phyloP scores from a whole-genome alignment of 2,113 vertebrate genomes.

The Emydura subglobosa region DNA sequence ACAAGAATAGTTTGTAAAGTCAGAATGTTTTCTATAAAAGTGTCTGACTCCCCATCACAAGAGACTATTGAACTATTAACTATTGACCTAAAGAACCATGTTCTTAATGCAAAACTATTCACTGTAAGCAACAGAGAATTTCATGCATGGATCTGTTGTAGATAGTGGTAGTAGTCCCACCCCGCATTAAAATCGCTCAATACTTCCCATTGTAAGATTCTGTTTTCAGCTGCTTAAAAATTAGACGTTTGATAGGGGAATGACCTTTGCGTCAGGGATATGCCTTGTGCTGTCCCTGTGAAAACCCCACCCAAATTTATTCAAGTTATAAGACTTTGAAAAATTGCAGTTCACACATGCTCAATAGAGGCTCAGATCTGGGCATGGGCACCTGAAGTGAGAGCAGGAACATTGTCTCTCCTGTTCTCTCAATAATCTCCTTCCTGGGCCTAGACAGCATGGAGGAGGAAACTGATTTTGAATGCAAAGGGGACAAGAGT shows the following conservation, averaged over 20 bases:
- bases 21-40: not conserved
- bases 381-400: too few species aligned
- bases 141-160: not conserved
- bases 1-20: not conserved
- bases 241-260: not conserved
- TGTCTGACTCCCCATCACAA: not conserved
- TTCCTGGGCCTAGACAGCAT: too few species aligned
- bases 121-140: not conserved
- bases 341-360: too few species aligned
- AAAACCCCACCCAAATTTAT: too few species aligned
- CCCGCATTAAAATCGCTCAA: not conserved
- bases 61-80: not conserved
- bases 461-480: too few species aligned
- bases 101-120: not conserved
- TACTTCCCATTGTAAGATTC: not conserved
- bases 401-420: too few species aligned
- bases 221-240: not conserved
- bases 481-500: too few species aligned
- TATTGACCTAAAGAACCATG: not conserved
- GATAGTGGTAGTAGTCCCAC: not conserved
- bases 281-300: too few species aligned
- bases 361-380: too few species aligned
- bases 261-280: too few species aligned
- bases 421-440: too few species aligned
- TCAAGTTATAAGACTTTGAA: too few species aligned